phyloP scores from a whole-genome alignment of 2,888 invertebrate genomes.

The Lithosia quadra region DNA sequence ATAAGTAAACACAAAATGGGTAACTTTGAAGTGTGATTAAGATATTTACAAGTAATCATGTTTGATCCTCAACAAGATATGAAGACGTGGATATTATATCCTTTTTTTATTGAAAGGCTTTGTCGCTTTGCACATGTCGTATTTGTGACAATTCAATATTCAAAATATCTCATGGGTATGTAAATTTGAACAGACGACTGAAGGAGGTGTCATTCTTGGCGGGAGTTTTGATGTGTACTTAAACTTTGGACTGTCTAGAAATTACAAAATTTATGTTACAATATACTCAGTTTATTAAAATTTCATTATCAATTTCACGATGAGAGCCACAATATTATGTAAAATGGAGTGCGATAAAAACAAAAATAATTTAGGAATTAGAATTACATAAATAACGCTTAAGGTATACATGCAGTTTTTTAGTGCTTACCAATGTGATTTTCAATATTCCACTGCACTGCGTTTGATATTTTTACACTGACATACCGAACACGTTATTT shows the following conservation, averaged over 20 bases:
- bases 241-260: conserved; percentile 20
- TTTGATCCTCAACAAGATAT: not conserved
- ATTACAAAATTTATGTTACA: not conserved
- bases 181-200: conserved; percentile 53
- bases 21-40: not conserved
- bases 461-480: conserved; percentile 32
- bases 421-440: conserved; percentile 40
- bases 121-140: conserved; percentile 1
- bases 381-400: not conserved
- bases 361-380: not conserved
- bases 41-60: not conserved
- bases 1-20: not conserved
- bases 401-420: not conserved
- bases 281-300: not conserved
- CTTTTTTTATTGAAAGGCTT: not conserved
- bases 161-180: conserved; percentile 40
- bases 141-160: conserved; percentile 30
- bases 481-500: conserved; percentile 23
- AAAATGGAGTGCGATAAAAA: not conserved
- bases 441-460: conserved; percentile 45
- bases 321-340: not conserved
- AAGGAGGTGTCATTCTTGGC: conserved; percentile 22
- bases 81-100: not conserved
- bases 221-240: conserved; percentile 32
- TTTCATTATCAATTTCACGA: not conserved